Evolutionary conservation across 2,888 invertebrate species (phyloP).

Genomic region (Mactromeris polynyma): DNA sequence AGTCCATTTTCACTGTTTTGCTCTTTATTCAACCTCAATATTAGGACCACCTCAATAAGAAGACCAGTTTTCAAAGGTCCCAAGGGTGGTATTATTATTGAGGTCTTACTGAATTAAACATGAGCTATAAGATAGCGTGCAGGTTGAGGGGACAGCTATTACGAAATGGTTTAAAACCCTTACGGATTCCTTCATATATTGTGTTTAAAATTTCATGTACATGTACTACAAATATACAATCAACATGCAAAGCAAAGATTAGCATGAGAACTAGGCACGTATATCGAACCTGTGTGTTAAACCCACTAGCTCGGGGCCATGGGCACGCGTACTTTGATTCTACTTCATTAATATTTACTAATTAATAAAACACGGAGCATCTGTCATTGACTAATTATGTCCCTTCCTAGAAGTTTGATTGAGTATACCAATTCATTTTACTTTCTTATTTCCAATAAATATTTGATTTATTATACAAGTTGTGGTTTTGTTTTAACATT

Average conservation of each 20-base stretch:
- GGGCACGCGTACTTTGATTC: neutral
- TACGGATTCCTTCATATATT: too few species aligned
- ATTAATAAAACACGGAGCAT: neutral
- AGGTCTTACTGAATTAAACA: too few species aligned
- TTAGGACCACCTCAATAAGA: too few species aligned
- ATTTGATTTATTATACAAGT: neutral
- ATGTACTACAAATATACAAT: neutral
- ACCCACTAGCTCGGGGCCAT: neutral
- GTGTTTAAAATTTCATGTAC: too few species aligned
- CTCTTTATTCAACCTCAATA: too few species aligned
- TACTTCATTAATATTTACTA: neutral
- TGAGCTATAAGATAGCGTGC: too few species aligned
- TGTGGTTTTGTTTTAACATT: neutral
- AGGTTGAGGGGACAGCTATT: too few species aligned
- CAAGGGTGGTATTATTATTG: too few species aligned
- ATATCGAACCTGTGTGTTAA: neutral
- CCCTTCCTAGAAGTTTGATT: neutral
- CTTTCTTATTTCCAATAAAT: neutral
- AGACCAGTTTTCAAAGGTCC: too few species aligned
- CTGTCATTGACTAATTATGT: slow-evolving; percentile 4
- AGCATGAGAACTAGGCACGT: neutral
- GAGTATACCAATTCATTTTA: neutral
- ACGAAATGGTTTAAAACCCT: too few species aligned
- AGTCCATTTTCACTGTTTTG: too few species aligned
- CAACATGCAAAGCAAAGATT: neutral